Base-by-base conservation (phyloP, 2,797 vertebrate species). In the Halcyon smyrnensis region DNA sequence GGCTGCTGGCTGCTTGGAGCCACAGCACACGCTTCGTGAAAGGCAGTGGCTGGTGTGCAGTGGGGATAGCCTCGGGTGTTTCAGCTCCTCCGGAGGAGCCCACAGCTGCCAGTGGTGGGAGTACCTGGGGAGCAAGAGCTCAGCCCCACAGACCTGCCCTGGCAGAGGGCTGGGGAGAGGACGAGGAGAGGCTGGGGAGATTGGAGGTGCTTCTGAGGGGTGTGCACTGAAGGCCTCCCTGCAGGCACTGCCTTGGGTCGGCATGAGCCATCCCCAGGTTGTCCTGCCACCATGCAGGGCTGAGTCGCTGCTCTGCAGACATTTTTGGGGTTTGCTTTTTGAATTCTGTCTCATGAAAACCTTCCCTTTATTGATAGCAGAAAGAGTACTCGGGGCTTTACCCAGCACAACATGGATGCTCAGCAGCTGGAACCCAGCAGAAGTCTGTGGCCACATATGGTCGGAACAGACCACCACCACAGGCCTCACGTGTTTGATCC, bases 241-340 rank as follows among this genome's bases (percentile, higher is more conserved):
- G 1, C 32, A 14, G 3, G 27, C 5, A 2, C 28, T 2, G 37
- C 8, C 43, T 54, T 0, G 1, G 19, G 19, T 11, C 5, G 12
- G 5, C 0, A 0, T 36, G 43, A 89, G 43, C 13, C 23, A 2
- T 20, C 0, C 0, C 3, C 24, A 19, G 9, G 12, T 13, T 5
- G 8, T 36, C 37, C 46, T 1, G 1, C 5, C 5, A 3, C 17
- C 69, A 7, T 0, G 0, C 20, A 46, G 77, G 62, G 27, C n/a
- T 30, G 74, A 19, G 16, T 15, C 0, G 1, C 20, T 43, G 20
- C 53, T 73, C 48, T 14, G 2, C 60, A 50, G 92, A 34, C 32
- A 0, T 59, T 63, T 45, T 43, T 0, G 6, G 48, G 51, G 13
- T 48, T 84, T 57, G 48, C 11, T 20, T 45, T 18, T 12, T 21